Evolutionary conservation across 1,140 invertebrate species (phyloP), one percentile per base, ranked within the genome.

Genomic region (Caenorhabditis latens): DNA sequence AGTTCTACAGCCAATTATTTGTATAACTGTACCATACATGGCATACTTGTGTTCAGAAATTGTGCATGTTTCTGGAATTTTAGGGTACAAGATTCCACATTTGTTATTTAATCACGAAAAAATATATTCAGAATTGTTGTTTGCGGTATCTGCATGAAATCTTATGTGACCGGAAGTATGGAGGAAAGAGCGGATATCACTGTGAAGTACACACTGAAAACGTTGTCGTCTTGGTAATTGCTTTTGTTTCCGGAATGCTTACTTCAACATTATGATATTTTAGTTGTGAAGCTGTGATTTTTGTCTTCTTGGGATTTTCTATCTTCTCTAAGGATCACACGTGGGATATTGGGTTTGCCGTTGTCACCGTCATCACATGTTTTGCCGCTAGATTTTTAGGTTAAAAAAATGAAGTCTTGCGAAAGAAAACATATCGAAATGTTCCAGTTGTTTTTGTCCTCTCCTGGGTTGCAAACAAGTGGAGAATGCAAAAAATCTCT

Each of bases 71-170:
- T 90, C 89, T 21, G 89, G 88, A 53, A 90, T 90, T 50, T 61
- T 90, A 14, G 85, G 71, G 89, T 90, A 83, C 21, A 61, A 75
- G 7, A 43, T 42, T 32, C 9, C 16, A 9, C 14, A 79, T 50
- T 9, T 71, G 21, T 61, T n/a, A 42, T 42, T 19, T 24, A 85
- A 65, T 46, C 46, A 21, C 42, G 1, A 14, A 19, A 32, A 91
- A 57, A 46, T 11, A 11, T 16, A 40, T 91, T 55, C 90, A 96
- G 97, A 82, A 97, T 99, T 89, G 98, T 98, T 53, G 98, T 97
- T 91, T 99, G 98, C 93, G 98, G 98, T 61, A 97, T 99, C 87
- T 97, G 97, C 1, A 99, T 99, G 96, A 98, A 98, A 93, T 98
- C 99, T 92, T 99, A 99, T 93, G 97, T 99, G n/a, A 97, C 98